Conservation (phyloP, 2,888 invertebrate genomes). For the Polia nebulosa region DNA sequence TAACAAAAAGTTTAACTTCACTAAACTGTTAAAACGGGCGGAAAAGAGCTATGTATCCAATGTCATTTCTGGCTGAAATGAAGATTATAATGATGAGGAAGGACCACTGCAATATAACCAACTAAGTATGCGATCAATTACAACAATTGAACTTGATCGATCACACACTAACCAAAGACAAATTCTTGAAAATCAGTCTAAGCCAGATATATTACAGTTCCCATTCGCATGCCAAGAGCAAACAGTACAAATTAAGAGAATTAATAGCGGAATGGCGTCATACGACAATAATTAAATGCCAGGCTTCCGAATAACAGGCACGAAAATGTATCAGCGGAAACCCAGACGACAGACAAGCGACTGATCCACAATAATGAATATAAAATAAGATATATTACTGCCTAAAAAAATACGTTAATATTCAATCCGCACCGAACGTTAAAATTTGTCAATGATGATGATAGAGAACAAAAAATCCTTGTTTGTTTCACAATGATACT, state of each 20-base stretch:
- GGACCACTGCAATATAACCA: not conserved
- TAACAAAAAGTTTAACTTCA: not conserved
- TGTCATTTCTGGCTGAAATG: not conserved
- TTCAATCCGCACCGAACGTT: constrained; percentile 80
- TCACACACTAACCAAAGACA: constrained; percentile 31
- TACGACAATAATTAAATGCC: constrained; percentile 36
- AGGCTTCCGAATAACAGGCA: constrained; percentile 34
- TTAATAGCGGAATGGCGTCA: constrained; percentile 36
- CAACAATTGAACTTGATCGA: constrained; percentile 55
- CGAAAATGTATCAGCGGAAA: constrained; percentile 59
- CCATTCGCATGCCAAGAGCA: constrained; percentile 36
- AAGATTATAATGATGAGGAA: not conserved
- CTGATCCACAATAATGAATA: constrained; percentile 31
- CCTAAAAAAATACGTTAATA: constrained; percentile 71
- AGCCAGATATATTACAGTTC: constrained; percentile 53
- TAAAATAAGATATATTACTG: constrained; percentile 5
- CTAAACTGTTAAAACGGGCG: not conserved
- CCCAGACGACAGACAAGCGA: constrained; percentile 49
- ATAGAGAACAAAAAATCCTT: constrained; percentile 74
- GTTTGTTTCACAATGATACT: constrained; percentile 71
- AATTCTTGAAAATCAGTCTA: constrained; percentile 51
- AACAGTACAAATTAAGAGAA: constrained; percentile 54
- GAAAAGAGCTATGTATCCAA: not conserved
- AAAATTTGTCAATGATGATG: constrained; percentile 80
- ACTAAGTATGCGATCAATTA: constrained; percentile 15